Evolutionary conservation across 2,113 vertebrate species (phyloP), one percentile per base, ranked within the genome.

Genomic region (Mystacornis crossleyi): DNA sequence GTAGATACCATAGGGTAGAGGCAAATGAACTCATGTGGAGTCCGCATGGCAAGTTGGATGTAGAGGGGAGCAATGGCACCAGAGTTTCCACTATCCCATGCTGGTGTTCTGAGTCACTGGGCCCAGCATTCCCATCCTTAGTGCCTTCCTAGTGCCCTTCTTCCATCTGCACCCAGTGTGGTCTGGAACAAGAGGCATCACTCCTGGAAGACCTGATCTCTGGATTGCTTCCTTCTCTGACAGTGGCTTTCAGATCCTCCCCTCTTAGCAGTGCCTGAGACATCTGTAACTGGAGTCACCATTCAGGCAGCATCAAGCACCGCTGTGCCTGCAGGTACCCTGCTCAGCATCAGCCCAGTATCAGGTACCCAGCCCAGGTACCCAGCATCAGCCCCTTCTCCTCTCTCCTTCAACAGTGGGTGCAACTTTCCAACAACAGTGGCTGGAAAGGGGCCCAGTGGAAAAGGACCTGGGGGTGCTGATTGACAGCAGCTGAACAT

Each of bases 401-500:
- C n/a, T 13, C 14, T 36, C 45, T 83, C 15, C 25, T 18, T 33
- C 6, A 16, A 21, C 3, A 12, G 5, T 9, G 18, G 8, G 4
- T 19, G 10, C 26, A 66, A 8, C 58, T 57, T 50, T 33, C 25
- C 58, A 72, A 23, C 25, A 55, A 2, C 25, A 18, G 25, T 17
- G 20, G 7, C 58, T 72, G 34, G 20, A 55, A 55, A 57, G 25
- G 0, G 0, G 17, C 20, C 20, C 25, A 18, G 34, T 31, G 33
- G 36, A 65, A 50, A 65, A 65, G 58, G 9, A 65, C 21, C 31
- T 43, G 50, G 33, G 0, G 9, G 4, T 50, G 31, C 31, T 57
- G 42, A 2, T 3, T 0, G 2, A 1, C 43, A 28, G 18, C 33
- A 18, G 42, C 21, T 57, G 26, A 50, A 36, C 14, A 12, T 4